These are phyloP conservation scores for Hypolimnas misippus DNA, from an alignment of 2,888 invertebrate genomes.

Conservation along the genomic window DNA sequence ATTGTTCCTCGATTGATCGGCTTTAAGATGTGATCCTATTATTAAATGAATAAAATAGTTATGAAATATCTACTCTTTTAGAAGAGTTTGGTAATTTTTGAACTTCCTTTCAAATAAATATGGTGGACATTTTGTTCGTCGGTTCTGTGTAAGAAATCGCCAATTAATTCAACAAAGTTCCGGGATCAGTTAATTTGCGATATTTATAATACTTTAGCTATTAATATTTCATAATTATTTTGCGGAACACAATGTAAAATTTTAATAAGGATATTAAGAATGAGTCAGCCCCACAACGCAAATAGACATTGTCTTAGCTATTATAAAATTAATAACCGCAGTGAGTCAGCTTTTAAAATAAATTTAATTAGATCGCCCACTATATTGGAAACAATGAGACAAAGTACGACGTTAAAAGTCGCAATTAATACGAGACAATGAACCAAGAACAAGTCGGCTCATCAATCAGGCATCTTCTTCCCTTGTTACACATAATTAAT, in stretches of 20 bases:
- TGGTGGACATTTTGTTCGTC: too few relatives aligned
- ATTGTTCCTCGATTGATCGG: too few relatives aligned
- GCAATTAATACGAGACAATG: conserved; percentile 78
- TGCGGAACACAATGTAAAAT: conserved; percentile 15
- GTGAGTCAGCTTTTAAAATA: conserved; percentile 73
- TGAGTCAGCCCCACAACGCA: conserved; percentile 61
- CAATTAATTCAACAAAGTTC: background rate
- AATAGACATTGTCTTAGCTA: conserved; percentile 63
- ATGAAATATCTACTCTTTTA: too few relatives aligned
- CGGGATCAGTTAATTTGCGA: background rate
- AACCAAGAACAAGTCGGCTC: conserved; percentile 65
- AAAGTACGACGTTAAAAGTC: conserved; percentile 75
- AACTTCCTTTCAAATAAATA: too few relatives aligned
- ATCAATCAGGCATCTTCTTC: conserved; percentile 77
- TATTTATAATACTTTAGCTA: conserved; percentile 4
- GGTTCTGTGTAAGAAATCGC: background rate
- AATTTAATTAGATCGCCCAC: conserved; percentile 74
- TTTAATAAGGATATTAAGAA: conserved; percentile 48
- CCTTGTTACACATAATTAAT: conserved; percentile 79
- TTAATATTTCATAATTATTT: conserved; percentile 23
- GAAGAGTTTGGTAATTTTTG: too few relatives aligned
- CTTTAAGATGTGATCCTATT: too few relatives aligned
- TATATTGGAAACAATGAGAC: conserved; percentile 70
- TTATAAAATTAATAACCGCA: conserved; percentile 76
- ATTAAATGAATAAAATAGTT: too few relatives aligned